Conservation (phyloP, 2,797 vertebrate genomes). For the Monodelphis domestica region DNA sequence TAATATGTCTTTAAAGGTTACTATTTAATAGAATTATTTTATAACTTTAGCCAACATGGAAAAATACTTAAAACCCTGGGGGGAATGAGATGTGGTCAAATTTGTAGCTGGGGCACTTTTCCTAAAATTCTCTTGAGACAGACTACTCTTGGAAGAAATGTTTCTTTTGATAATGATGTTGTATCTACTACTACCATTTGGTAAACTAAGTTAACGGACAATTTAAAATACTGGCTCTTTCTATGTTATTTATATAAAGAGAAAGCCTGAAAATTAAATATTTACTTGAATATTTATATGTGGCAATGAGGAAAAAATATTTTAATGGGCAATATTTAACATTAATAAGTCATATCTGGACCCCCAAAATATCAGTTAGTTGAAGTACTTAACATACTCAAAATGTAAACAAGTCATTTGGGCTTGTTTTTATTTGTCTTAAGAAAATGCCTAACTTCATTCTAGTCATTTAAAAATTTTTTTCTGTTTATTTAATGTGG, state of each 20-base stretch:
- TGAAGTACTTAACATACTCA: not conserved
- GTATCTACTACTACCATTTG: conserved; percentile 1
- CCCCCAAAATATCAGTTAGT: conserved; percentile 23
- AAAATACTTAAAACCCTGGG: conserved; percentile 12
- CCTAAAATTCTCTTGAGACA: not conserved
- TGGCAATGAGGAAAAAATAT: conserved; percentile 21
- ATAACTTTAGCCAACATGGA: not conserved
- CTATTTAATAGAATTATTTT: conserved; percentile 6
- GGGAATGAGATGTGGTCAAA: not conserved
- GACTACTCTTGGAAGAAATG: not conserved
- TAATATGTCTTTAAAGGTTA: too few species aligned
- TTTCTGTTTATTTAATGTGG: not conserved
- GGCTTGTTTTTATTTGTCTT: conserved; percentile 26
- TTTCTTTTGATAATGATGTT: conserved; percentile 16
- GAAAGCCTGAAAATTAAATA: conserved; percentile 27
- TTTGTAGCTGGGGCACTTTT: conserved; percentile 9
- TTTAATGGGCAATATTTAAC: conserved; percentile 39
- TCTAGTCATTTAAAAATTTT: not conserved
- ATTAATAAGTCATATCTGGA: not conserved
- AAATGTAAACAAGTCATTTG: not conserved
- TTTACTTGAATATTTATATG: conserved; percentile 14
- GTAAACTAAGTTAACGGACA: not conserved
- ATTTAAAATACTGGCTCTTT: not conserved
- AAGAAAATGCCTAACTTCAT: not conserved
- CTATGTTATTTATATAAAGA: not conserved